These are phyloP conservation scores for Eupithecia subumbrata DNA, from an alignment of 2,888 invertebrate genomes.

Conservation along the genomic window DNA sequence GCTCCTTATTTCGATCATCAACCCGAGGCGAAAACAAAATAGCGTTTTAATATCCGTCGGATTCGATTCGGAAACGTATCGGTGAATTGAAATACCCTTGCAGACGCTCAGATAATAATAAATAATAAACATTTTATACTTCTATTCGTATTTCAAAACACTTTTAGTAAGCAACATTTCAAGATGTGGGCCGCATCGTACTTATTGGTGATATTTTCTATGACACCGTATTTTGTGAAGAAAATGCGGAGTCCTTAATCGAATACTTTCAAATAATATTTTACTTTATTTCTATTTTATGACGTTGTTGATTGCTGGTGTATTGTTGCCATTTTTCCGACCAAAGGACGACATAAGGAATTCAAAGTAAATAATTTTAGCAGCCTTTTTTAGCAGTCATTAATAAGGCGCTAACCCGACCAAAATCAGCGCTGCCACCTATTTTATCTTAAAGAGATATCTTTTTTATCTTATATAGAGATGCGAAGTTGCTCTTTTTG, in stretches of 20 bases:
- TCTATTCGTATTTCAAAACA: neutral
- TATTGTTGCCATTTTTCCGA: slow-evolving; percentile 63
- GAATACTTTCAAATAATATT: slow-evolving; percentile 62
- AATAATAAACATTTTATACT: neutral
- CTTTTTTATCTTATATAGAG: too few species aligned
- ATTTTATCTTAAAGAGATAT: too few species aligned
- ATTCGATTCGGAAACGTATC: too few species aligned
- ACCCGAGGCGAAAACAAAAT: too few species aligned
- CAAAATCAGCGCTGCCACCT: too few species aligned
- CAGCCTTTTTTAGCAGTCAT: neutral
- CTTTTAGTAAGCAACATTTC: slow-evolving; percentile 13
- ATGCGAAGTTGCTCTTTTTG: too few species aligned
- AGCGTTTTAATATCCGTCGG: too few species aligned
- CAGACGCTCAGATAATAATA: too few species aligned
- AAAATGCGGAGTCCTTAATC: slow-evolving; percentile 60
- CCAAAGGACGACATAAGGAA: slow-evolving; percentile 70
- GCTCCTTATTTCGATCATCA: too few species aligned
- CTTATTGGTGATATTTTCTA: too few species aligned
- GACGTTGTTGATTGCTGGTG: slow-evolving; percentile 47
- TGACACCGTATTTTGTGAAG: slow-evolving; percentile 58
- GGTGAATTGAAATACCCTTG: too few species aligned
- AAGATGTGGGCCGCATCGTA: slow-evolving; percentile 68
- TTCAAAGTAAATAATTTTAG: slow-evolving; percentile 70
- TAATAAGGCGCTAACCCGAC: too few species aligned
- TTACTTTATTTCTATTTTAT: slow-evolving; percentile 60